These are phyloP conservation scores for Argynnis bischoffii DNA, from an alignment of 2,888 invertebrate species.

Conservation along the genomic window DNA sequence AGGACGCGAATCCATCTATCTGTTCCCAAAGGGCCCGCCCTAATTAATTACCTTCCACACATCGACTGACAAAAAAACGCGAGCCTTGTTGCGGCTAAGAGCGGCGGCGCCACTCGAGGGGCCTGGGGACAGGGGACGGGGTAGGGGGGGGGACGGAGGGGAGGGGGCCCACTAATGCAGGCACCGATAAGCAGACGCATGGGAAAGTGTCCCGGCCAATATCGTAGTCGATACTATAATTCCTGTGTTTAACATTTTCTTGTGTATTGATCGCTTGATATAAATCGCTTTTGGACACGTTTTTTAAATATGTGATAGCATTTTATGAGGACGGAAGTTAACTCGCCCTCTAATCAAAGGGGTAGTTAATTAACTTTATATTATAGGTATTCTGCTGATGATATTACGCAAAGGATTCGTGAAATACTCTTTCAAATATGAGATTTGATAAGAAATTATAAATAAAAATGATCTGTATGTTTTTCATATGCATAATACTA, in stretches of 20 bases:
- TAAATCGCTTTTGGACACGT: constrained; percentile 22
- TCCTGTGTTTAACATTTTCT: constrained; percentile 4
- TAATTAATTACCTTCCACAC: constrained; percentile 74
- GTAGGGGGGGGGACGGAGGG: constrained; percentile 26
- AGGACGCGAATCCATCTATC: constrained; percentile 23
- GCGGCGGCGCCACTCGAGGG: constrained; percentile 68
- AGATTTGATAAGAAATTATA: too few relatives aligned
- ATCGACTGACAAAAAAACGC: constrained; percentile 63
- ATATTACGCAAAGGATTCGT: too few relatives aligned
- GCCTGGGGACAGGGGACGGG: constrained; percentile 28
- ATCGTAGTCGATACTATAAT: constrained; percentile 23
- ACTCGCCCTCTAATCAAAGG: background rate
- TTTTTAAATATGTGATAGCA: background rate
- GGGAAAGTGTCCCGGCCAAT: constrained; percentile 60
- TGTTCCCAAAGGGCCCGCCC: constrained; percentile 46
- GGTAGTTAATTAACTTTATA: background rate
- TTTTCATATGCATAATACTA: too few relatives aligned
- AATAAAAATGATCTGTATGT: too few relatives aligned
- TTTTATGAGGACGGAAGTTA: constrained; percentile 1
- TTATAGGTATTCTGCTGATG: too few relatives aligned
- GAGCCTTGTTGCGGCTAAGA: constrained; percentile 70
- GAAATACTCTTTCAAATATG: too few relatives aligned
- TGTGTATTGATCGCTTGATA: constrained; percentile 11
- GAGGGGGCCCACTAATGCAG: constrained; percentile 50
- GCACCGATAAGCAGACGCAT: constrained; percentile 61